Evolutionary conservation across 2,797 vertebrate genomes (phyloP), one percentile per base, ranked within the genome.

Genomic region (Sebastes glaucus): DNA sequence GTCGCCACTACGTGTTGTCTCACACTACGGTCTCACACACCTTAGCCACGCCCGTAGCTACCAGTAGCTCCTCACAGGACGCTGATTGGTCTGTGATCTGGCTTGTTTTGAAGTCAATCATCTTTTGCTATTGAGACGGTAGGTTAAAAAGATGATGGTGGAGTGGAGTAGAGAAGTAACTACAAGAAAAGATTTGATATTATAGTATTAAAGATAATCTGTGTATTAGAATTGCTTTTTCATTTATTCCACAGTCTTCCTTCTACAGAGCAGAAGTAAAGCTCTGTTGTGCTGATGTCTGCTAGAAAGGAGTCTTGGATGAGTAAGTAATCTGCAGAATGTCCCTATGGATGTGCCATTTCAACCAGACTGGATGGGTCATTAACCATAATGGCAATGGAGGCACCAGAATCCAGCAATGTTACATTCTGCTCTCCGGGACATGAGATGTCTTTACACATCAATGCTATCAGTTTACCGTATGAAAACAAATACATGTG

Each of bases 381-480:
- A 98, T 98, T 98, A 97, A 97, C 96, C 95, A 95, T 97, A 96
- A 97, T 96, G 96, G 97, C 96, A 95, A 94, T 91, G 93, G 96
- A 96, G 95, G 95, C 96, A 95, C 94, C 90, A 88, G 80, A 83
- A 87, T 79, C 70, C 83, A 77, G 83, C 59, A 73, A 35, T 55
- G 84, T 75, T 79, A 76, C 88, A 84, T 69, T 86, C 60, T 67
- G 73, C 71, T 73, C 59, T 87, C 63, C 6, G 27, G 60, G 22
- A 80, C 52, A 74, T 16, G 28, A 82, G 52, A 88, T 79, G 73
- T 85, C 83, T 85, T 67, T 42, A 81, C 77, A 74, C 59, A 71
- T 52, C 69, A 68, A 23, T 49, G 49, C 69, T 23, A 78, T 62
- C 62, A 27, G 16, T 55, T 38, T 20, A 27, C 49, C 13, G 71